phyloP scores from a whole-genome alignment of 2,113 vertebrate species.

The Rhinoptilus africanus region DNA sequence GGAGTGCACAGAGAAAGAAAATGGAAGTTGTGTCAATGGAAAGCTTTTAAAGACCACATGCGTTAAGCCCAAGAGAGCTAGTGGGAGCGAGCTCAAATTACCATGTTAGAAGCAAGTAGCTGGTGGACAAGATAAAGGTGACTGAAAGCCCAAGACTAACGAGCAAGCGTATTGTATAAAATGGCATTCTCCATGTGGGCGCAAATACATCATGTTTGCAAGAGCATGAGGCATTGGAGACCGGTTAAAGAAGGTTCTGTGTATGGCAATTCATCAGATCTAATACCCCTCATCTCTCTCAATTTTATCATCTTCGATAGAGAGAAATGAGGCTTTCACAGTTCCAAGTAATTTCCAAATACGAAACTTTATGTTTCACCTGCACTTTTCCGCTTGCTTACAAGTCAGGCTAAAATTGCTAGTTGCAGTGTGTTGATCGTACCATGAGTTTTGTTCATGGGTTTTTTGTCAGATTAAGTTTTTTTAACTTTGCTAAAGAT shows the following conservation, averaged over 20 bases:
- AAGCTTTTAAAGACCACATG: slow-evolving; percentile 11
- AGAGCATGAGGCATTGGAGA: not conserved
- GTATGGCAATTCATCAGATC: not conserved
- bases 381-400: not conserved
- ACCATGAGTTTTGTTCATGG: not conserved
- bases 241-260: not conserved
- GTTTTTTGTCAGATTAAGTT: not conserved
- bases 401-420: slow-evolving; percentile 1
- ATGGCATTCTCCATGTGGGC: not conserved
- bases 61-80: not conserved
- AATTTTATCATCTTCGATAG: not conserved
- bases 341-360: not conserved
- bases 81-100: not conserved
- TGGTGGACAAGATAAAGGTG: not conserved
- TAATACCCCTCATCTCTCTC: not conserved
- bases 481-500: not conserved
- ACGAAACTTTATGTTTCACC: not conserved
- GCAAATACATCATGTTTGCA: not conserved
- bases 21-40: not conserved
- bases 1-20: not conserved
- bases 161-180: not conserved
- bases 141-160: not conserved
- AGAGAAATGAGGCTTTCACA: not conserved
- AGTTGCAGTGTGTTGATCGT: not conserved
- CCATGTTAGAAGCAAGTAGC: not conserved